Evolutionary conservation across 1,140 invertebrate species (phyloP), one percentile per base, ranked within the genome.

Genomic region (Drosophila suzukii): DNA sequence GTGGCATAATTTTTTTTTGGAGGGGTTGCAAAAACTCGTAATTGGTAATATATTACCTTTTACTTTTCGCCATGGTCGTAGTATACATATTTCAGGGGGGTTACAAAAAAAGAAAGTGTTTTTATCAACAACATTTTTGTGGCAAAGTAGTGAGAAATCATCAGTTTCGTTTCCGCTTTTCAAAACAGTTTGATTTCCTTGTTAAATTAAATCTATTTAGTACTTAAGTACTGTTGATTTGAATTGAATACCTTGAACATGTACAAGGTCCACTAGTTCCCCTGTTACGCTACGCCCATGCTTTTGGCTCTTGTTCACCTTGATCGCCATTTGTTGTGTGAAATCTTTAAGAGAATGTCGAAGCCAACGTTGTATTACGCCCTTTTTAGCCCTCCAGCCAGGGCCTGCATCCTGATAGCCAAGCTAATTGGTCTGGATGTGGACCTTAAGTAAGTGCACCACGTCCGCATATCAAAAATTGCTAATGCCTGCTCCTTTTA

Each of bases 361-460:
- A 91, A 91, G 32, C 91, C 92, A n/a, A 81, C 56, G 11, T 66
- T 94, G 13, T 94, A 94, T 73, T 93, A 93, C 81, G 83, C 93
- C 38, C 75, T 92, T 2, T 80, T 92, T 17, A 94, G 93, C 65
- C 92, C 94, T 36, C 93, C 94, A 12, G 92, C 93, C 13, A 82
- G 94, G 11, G 90, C 93, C 5, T 92, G 93, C 27, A 75, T 93
- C 56, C 75, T 94, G 27, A 84, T 91, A 3, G 93, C 93, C 11
- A 93, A 93, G 56, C 76, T 92, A 6, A 85, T 94, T 47, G 94
- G 93, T 11, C 54, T 94, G 8, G 92, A 94, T 51, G 39, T 94
- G 24, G 90, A 92, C 8, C 59, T 92, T 12, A 88, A 71, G 91
- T 92, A 91, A 93, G 80, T 70, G 12, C 8, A 7, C 1, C 4